These are phyloP conservation scores for Spodoptera littoralis DNA, from an alignment of 2,888 invertebrate species.

Conservation along the genomic window DNA sequence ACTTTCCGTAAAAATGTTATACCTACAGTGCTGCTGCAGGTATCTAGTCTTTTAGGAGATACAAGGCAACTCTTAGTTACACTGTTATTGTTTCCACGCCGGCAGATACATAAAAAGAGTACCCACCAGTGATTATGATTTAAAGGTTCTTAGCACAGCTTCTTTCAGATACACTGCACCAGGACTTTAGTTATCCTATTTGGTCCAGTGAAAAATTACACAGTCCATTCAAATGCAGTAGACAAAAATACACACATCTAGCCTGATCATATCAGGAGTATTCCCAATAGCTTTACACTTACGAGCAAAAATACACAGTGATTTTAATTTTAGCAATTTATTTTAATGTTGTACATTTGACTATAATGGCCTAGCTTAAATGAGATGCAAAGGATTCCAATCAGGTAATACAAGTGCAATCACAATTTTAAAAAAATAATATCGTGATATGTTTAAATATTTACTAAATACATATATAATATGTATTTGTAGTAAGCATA, in stretches of 20 bases:
- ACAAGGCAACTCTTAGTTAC: slow-evolving; percentile 57
- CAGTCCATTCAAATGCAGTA: slow-evolving; percentile 40
- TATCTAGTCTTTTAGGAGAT: slow-evolving; percentile 53
- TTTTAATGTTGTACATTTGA: slow-evolving; percentile 52
- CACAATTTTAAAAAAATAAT: slow-evolving; percentile 56
- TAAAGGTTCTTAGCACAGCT: slow-evolving; percentile 39
- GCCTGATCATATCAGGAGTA: slow-evolving; percentile 52
- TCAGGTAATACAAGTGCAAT: slow-evolving; percentile 46
- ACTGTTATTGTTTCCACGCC: slow-evolving; percentile 33
- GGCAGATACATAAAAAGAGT: slow-evolving; percentile 29
- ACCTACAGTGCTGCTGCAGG: slow-evolving; percentile 46
- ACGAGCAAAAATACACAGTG: slow-evolving; percentile 50
- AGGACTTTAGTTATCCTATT: slow-evolving; percentile 47
- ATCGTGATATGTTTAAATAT: slow-evolving; percentile 69
- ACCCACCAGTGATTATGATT: slow-evolving; percentile 21
- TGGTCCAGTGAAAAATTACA: slow-evolving; percentile 55
- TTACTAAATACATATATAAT: slow-evolving; percentile 71
- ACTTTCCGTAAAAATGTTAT: slow-evolving; percentile 39
- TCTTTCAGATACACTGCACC: slow-evolving; percentile 33
- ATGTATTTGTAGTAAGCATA: slow-evolving; percentile 65
- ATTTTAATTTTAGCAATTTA: slow-evolving; percentile 44
- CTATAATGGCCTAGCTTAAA: slow-evolving; percentile 46
- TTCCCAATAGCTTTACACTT: slow-evolving; percentile 31
- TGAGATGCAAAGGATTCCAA: slow-evolving; percentile 52
- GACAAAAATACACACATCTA: slow-evolving; percentile 49